Conservation (phyloP, 1,140 invertebrate species). For the Tetragonula clypearis region DNA sequence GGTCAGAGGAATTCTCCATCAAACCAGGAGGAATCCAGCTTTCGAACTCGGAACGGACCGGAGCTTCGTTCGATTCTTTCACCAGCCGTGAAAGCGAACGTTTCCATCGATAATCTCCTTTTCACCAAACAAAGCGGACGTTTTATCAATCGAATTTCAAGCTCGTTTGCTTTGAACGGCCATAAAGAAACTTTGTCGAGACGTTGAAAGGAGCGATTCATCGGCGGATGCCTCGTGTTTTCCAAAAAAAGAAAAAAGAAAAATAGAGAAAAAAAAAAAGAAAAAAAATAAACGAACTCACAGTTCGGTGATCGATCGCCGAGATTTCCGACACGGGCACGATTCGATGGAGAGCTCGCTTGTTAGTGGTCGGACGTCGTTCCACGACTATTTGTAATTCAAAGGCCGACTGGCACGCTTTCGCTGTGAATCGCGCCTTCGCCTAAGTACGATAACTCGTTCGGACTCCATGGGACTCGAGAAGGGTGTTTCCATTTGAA, state of each 20-base stretch:
- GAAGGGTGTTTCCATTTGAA: too few species aligned
- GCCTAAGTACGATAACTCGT: neutral
- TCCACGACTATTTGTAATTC: neutral
- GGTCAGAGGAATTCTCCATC: constrained; percentile 23
- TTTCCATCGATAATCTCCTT: constrained; percentile 19
- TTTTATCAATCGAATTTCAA: constrained; percentile 16
- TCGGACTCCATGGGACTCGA: neutral
- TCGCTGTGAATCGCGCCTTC: neutral
- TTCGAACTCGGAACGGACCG: neutral
- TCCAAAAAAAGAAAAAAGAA: neutral
- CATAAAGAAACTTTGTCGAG: constrained; percentile 7
- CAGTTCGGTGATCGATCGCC: neutral
- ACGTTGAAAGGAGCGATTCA: neutral
- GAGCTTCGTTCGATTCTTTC: constrained; percentile 9
- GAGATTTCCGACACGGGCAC: neutral
- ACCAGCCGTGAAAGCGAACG: neutral
- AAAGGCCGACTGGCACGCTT: neutral
- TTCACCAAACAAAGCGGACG: constrained; percentile 21
- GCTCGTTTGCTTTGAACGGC: neutral
- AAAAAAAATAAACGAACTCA: neutral
- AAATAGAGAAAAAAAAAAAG: too few species aligned
- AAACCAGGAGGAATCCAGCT: constrained; percentile 12
- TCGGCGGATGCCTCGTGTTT: neutral
- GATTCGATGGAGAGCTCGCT: neutral
- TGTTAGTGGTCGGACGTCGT: neutral